phyloP scores from a whole-genome alignment of 2,888 invertebrate species.

The Liopterus haemorrhoidalis region DNA sequence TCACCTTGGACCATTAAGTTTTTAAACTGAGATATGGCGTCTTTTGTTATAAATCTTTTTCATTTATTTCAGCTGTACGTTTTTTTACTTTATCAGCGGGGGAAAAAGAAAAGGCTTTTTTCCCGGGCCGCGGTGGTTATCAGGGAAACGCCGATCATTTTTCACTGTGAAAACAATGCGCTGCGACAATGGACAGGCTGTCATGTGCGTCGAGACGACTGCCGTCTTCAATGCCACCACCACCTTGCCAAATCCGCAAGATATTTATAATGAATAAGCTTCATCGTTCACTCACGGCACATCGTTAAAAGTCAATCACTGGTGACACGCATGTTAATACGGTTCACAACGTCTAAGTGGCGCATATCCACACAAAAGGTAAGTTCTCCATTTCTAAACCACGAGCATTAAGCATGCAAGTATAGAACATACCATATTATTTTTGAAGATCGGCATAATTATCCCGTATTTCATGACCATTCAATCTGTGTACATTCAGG shows the following conservation, averaged over 20 bases:
- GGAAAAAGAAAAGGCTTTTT: neutral
- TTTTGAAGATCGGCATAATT: too few species aligned
- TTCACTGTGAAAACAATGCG: constrained; percentile 4
- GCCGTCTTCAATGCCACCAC: neutral
- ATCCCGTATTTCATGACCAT: too few species aligned
- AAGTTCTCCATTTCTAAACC: too few species aligned
- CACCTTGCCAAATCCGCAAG: neutral
- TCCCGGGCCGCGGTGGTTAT: neutral
- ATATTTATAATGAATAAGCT: too few species aligned
- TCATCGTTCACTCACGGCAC: too few species aligned
- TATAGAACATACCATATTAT: too few species aligned
- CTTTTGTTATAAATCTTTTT: constrained; percentile 8
- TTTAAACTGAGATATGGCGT: neutral
- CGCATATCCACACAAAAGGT: too few species aligned
- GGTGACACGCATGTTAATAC: too few species aligned
- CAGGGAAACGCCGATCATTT: constrained; percentile 5
- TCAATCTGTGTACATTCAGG: too few species aligned
- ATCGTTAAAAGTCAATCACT: too few species aligned
- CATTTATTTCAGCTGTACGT: constrained; percentile 1
- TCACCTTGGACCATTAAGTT: constrained; percentile 3
- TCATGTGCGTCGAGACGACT: neutral
- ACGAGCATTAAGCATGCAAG: too few species aligned
- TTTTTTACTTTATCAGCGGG: neutral
- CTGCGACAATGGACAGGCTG: neutral
- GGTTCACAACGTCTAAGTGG: too few species aligned